Base-by-base conservation (phyloP, 2,888 invertebrate species). In the Xanthia icteritia region DNA sequence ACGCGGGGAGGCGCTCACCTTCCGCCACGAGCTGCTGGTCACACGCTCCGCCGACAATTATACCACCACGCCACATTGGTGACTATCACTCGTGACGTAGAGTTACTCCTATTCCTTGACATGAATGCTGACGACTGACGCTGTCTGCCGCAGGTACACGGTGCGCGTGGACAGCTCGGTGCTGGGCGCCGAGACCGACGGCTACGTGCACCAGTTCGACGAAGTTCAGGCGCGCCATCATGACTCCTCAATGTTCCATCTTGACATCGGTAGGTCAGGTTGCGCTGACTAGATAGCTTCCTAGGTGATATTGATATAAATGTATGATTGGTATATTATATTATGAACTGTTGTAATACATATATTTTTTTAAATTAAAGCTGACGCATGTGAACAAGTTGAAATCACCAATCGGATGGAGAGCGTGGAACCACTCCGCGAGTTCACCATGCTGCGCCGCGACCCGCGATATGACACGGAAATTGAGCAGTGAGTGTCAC, bases 131-230 rank as follows among this genome's bases (percentile, higher is more conserved):
- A 51, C 56, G 23, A 9, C 9, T 11, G 17, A 23, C 31, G 51
- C 23, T 23, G 15, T 31, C 31, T 67, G 58, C 23, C 27, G 15
- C 91, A 95, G 95, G 86, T 96, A 96, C 89, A 87, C 92, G 2
- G 94, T 96, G 83, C 75, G 86, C 3, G 93, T 95, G 73, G 94
- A 96, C 92, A 96, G 96, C 86, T 94, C 96, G 3, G 89, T 92
- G 86, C 92, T 96, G 85, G 96, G 96, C 56, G 79, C 89, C 45
- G 88, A 89, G 85, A 87, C 91, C 86, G 96, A 96, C 87, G 89
- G 92, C 45, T 95, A 95, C 91, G 91, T 92, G 88, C 95, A 95
- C 81, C 90, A 91, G 69, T 96, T 94, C 91, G 80, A 83, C 60
- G 91, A 91, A 74, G 92, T 93, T 58, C 79, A 81, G 54, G 74